Conservation (phyloP, 1,140 invertebrate genomes). For the Mactra quadrangularis region DNA sequence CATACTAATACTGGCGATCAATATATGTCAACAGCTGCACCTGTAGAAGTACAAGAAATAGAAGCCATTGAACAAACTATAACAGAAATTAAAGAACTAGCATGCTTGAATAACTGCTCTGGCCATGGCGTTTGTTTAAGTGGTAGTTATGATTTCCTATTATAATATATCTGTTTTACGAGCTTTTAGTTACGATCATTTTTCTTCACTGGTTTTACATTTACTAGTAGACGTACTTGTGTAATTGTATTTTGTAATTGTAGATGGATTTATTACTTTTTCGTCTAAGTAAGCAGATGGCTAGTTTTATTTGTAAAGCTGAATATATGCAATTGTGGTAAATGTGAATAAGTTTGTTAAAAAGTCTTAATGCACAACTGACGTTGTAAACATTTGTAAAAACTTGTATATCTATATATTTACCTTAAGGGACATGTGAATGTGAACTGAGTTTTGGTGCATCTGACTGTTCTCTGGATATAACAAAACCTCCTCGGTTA, state of each 20-base stretch:
- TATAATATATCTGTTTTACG: no score
- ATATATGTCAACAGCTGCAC: neutral
- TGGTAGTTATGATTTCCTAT: neutral
- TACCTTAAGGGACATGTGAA: slow-evolving; percentile 56
- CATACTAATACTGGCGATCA: neutral
- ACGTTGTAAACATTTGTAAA: no score
- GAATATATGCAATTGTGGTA: no score
- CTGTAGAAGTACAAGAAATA: neutral
- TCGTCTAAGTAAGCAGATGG: no score
- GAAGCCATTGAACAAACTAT: neutral
- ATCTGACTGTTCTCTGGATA: slow-evolving; percentile 59
- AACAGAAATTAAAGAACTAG: neutral
- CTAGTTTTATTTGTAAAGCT: no score
- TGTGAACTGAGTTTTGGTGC: slow-evolving; percentile 51
- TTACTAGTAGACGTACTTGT: neutral
- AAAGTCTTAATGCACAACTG: no score
- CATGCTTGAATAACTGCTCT: slow-evolving; percentile 26
- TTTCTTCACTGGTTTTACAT: no score
- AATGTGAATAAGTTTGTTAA: no score
- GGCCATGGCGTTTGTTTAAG: neutral
- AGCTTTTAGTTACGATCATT: no score
- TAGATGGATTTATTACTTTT: no score
- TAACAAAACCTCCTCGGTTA: slow-evolving; percentile 37
- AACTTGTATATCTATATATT: no score
- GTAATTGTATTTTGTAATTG: no score